Evolutionary conservation across 1,140 invertebrate genomes (phyloP).

Genomic region (Panonychus citri): DNA sequence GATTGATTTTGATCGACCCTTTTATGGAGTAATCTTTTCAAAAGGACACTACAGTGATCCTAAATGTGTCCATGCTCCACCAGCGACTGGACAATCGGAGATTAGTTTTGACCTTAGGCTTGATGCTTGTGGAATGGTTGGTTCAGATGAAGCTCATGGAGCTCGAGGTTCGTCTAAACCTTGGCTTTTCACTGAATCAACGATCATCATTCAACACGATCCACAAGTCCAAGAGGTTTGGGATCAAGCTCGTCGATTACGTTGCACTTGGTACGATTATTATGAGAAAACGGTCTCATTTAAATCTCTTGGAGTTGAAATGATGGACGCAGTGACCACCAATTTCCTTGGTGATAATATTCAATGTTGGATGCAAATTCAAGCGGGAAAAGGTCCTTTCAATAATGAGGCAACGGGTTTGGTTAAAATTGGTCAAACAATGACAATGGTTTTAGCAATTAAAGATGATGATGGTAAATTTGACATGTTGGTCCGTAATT

Average conservation of each 20-base stretch:
- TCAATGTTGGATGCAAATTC: conserved; percentile 35
- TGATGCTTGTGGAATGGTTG: conserved; percentile 70
- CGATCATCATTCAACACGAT: conserved; percentile 78
- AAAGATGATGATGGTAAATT: conserved; percentile 88
- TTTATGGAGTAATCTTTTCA: conserved; percentile 18
- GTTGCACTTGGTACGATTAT: conserved; percentile 83
- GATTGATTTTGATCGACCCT: conserved; percentile 18
- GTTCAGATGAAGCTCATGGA: conserved; percentile 28
- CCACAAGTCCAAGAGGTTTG: conserved; percentile 84
- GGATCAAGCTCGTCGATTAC: conserved; percentile 73
- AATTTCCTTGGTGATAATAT: conserved; percentile 86
- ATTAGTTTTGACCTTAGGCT: conserved; percentile 76
- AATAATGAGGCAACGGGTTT: conserved; percentile 78
- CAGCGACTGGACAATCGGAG: conserved; percentile 59
- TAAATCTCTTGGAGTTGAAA: conserved; percentile 76
- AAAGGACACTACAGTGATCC: conserved; percentile 46
- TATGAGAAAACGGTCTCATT: conserved; percentile 87
- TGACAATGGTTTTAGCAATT: conserved; percentile 84
- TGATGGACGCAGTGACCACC: conserved; percentile 71
- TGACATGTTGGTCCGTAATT: conserved; percentile 78
- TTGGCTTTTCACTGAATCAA: conserved; percentile 80
- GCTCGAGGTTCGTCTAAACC: conserved; percentile 36
- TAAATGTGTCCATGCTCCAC: conserved; percentile 68
- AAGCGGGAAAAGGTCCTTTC: conserved; percentile 66
- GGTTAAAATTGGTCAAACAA: conserved; percentile 80